Conservation (phyloP, 2,113 vertebrate species). For the Rynchops niger region DNA sequence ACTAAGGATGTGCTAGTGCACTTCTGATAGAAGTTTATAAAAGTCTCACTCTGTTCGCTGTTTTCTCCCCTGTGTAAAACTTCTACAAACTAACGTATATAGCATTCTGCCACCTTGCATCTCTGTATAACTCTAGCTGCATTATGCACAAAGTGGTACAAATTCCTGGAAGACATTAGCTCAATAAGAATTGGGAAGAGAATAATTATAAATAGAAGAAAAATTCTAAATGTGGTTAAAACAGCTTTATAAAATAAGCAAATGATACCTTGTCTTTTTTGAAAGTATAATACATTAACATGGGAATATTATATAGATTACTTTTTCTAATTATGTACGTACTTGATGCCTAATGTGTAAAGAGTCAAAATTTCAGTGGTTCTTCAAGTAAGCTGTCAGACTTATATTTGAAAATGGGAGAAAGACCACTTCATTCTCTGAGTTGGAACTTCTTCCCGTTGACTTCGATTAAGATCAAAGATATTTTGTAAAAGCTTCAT, state of each 20-base stretch:
- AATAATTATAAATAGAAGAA: neutral
- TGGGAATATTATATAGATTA: neutral
- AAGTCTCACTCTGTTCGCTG: neutral
- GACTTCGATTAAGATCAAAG: neutral
- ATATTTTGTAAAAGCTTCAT: neutral
- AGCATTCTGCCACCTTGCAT: neutral
- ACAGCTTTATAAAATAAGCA: neutral
- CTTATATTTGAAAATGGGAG: neutral
- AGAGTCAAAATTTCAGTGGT: neutral
- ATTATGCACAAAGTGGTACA: neutral
- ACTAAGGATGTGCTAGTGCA: neutral
- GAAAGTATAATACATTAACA: neutral
- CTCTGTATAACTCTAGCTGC: neutral
- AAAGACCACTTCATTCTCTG: neutral
- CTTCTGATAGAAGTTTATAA: neutral
- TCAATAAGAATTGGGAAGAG: neutral
- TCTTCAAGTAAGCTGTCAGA: neutral
- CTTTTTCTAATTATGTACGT: neutral
- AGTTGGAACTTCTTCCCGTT: neutral
- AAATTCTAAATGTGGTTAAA: neutral
- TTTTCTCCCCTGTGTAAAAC: neutral
- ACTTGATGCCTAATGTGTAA: neutral
- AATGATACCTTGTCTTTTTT: neutral
- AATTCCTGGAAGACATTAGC: neutral
- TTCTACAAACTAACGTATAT: neutral